Base-by-base conservation (phyloP, 2,888 invertebrate species). In the Dioctria rufipes region DNA sequence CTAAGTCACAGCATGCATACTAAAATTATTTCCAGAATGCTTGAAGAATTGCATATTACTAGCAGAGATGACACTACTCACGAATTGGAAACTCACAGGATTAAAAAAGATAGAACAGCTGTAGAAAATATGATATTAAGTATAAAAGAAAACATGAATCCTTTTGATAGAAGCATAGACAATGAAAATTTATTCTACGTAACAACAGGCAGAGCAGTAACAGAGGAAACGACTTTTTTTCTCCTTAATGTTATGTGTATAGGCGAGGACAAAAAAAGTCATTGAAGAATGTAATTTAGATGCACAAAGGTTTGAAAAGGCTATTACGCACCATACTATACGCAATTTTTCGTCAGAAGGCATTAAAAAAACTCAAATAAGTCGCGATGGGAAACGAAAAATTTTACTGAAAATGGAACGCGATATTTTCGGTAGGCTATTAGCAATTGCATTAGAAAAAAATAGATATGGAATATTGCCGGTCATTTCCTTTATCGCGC, bases 111-210 rank as follows among this genome's bases (percentile, higher is more conserved):
- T 6, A 6, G 43, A 4, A 42, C 11, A n/a, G n/a, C 42, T 25
- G 39, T 25, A 54, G 4, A 39, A 13, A 65, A 65, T 8, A 5
- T 83, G 11, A 77, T 81, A 67, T 78, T 82, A 46, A 80, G 80
- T 42, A 37, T 78, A 9, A 25, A 71, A 40, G 81, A 83, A 80
- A 84, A 84, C 77, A 77, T 81, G 0, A 85, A 85, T 81, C 84
- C 84, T 4, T 85, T 85, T 71, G 69, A 80, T 77, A 49, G 78
- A 6, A 49, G 73, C 46, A 75, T 84, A 46, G 81, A 84, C 65
- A 82, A 82, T 79, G 81, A 83, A 40, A 65, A 81, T 73, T 66
- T 85, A 6, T 85, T 75, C 11, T 85, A 85, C 73, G 84, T 85
- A 69, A 75, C 83, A 13, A 84, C 83, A 54, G 82, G 81, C 77